Conservation (phyloP, 1,140 invertebrate genomes). For the Drosophila melanogaster region Release_6_plus_ISO1_MT NC_004354.4:20151501-20152000, state of each 20-base stretch:
- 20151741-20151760: neutral
- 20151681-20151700: neutral
- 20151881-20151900: constrained; percentile 29
- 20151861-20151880: constrained; percentile 9
- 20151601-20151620: neutral
- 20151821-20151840: constrained; percentile 33
- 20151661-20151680: too few relatives aligned
- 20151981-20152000: constrained; percentile 18
- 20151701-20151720: neutral
- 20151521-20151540: too few relatives aligned
- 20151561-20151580: too few relatives aligned
- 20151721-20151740: constrained; percentile 1
- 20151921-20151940: constrained; percentile 45
- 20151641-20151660: constrained; percentile 2
- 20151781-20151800: neutral
- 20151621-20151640: constrained; percentile 14
- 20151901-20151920: constrained; percentile 41
- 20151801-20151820: neutral
- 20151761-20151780: constrained; percentile 17
- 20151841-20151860: constrained; percentile 59
- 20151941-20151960: constrained; percentile 39
- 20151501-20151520: too few relatives aligned
- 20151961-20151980: constrained; percentile 45
- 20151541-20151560: too few relatives aligned
- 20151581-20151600: neutral